Base-by-base conservation (phyloP, 2,113 vertebrate genomes). In the Python bivittatus region DNA sequence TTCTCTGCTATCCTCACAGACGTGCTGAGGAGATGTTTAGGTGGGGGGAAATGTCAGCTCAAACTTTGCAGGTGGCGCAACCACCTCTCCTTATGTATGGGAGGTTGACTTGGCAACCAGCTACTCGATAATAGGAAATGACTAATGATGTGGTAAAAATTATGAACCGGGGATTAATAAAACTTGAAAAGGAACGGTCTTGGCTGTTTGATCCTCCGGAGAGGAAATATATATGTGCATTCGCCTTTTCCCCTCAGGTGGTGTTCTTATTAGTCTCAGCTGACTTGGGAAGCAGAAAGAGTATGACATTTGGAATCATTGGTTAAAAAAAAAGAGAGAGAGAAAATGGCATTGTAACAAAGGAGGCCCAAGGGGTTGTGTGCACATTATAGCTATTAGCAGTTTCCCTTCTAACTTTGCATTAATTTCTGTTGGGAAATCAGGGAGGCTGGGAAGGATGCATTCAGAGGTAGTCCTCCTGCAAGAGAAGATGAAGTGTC, bases 71-170 rank as follows among this genome's bases (percentile, higher is more conserved):
- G 97, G 97, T 98, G 97, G 96, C 95, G 95, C 0, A 6, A 94
- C 95, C 96, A 95, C 97, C 97, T 97, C 94, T 97, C 94, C 95
- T 96, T 95, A 79, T 97, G 96, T 96, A 94, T 94, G 95, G 94
- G 86, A 56, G 0, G 84, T 94, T 96, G 96, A 90, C 96, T 94
- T 95, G 48, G 96, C 96, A 95, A 97, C 97, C 96, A 96, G 96
- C 96, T 92, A 97, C 96, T 97, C 97, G 97, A 97, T 97, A 98
- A 98, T 97, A 97, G 97, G 98, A 98, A 97, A 97, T 98, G 97
- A 98, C 97, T 97, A 97, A 98, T 97, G 97, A 97, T 97, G 97
- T 97, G 97, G 97, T 97, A 96, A 97, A 97, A 97, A 97, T 97
- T 97, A 97, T 97, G 97, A 98, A 97, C 92, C 56, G 96, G 97